Evolutionary conservation across 2,888 invertebrate species (phyloP).

Genomic region (Drosophila aldrichi): DNA sequence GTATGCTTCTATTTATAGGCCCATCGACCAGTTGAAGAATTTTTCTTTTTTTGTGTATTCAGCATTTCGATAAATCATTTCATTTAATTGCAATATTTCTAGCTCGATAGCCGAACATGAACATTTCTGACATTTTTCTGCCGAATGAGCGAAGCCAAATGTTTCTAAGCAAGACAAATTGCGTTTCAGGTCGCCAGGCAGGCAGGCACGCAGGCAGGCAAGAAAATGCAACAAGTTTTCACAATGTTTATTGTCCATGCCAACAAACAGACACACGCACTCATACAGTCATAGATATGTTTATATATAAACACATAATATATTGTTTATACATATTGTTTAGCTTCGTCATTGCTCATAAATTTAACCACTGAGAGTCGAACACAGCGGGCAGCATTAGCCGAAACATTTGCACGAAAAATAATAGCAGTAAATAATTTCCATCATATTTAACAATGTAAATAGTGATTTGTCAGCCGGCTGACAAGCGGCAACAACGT

Average conservation of each 20-base stretch:
- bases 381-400: too few relatives aligned
- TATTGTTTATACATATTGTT: slow-evolving; percentile 12
- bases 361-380: too few relatives aligned
- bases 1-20: slow-evolving; percentile 46
- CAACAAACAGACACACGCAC: neutral
- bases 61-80: slow-evolving; percentile 65
- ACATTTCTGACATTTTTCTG: slow-evolving; percentile 57
- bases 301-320: slow-evolving; percentile 15
- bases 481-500: slow-evolving; percentile 58
- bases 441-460: slow-evolving; percentile 66
- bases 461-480: slow-evolving; percentile 70
- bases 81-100: slow-evolving; percentile 74
- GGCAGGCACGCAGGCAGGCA: too few relatives aligned
- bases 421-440: too few relatives aligned
- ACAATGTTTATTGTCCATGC: slow-evolving; percentile 59
- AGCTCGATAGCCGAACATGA: slow-evolving; percentile 46
- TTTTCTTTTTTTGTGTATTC: slow-evolving; percentile 22
- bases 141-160: slow-evolving; percentile 36
- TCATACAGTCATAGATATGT: neutral
- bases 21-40: slow-evolving; percentile 34
- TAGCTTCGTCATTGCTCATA: slow-evolving; percentile 57
- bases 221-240: slow-evolving; percentile 72
- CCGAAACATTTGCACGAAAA: too few relatives aligned
- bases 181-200: slow-evolving; percentile 49
- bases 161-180: slow-evolving; percentile 63